phyloP scores from a whole-genome alignment of 2,888 invertebrate genomes.

The Megalurothrips usitatus region DNA sequence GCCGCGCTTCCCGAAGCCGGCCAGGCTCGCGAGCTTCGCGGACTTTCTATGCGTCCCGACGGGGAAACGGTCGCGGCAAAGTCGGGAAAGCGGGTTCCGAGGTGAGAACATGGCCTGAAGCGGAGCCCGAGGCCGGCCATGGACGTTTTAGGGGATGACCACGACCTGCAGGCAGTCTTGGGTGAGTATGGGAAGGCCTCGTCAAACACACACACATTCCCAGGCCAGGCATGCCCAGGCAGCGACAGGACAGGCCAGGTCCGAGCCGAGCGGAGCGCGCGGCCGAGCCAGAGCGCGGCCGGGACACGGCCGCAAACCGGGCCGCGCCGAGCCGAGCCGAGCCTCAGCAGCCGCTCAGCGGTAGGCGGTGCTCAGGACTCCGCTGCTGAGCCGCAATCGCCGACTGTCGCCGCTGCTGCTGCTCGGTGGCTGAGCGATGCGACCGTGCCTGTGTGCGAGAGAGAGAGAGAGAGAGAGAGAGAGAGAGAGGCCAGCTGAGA shows the following conservation, averaged over 20 bases:
- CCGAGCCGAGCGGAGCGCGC: background rate
- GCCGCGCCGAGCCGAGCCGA: background rate
- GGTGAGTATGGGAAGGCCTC: background rate
- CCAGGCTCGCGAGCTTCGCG: background rate
- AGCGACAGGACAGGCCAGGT: background rate
- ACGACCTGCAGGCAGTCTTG: conserved; percentile 6
- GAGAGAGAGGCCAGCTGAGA: background rate
- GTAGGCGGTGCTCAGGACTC: conserved; percentile 4
- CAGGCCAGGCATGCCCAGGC: too few relatives aligned
- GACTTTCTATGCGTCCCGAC: background rate
- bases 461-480: too few relatives aligned
- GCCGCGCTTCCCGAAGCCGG: background rate
- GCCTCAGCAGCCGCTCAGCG: conserved; percentile 2
- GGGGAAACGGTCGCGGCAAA: background rate
- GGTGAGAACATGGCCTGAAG: conserved; percentile 10
- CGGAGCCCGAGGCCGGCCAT: background rate
- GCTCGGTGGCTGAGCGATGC: background rate
- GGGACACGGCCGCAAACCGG: background rate
- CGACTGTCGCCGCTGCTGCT: background rate
- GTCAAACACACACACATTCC: background rate
- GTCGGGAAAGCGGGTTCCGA: background rate
- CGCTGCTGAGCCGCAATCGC: background rate
- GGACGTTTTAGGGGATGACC: background rate
- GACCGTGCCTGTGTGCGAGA: too few relatives aligned
- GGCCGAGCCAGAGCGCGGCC: background rate